Evolutionary conservation across 1,140 invertebrate genomes (phyloP).

Genomic region (Anoplolepis gracilipes): DNA sequence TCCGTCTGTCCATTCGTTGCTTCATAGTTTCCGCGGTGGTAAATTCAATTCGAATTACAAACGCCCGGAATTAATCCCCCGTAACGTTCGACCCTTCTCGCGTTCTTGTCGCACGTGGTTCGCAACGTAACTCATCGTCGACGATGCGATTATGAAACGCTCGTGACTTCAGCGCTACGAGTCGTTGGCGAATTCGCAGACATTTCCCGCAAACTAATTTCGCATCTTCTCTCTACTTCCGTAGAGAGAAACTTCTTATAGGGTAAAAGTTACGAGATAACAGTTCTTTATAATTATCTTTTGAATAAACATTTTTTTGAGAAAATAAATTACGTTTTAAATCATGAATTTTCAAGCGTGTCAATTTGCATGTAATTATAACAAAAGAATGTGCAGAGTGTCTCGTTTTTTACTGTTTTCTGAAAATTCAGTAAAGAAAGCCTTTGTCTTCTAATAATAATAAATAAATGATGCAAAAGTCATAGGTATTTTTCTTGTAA

Average conservation of each 20-base stretch:
- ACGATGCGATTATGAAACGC: constrained; percentile 28
- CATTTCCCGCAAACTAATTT: constrained; percentile 6
- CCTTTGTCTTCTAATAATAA: not conserved
- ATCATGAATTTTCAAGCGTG: not conserved
- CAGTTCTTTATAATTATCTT: not conserved
- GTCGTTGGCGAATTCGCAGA: not conserved
- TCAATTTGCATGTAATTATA: not conserved
- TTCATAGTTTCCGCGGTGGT: constrained; percentile 67
- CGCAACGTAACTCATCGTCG: not conserved
- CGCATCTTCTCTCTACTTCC: not conserved
- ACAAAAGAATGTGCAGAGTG: not conserved
- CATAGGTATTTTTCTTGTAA: not conserved
- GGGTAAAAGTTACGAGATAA: not conserved
- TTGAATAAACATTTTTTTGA: not conserved
- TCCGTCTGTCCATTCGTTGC: constrained; percentile 61
- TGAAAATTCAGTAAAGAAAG: not conserved
- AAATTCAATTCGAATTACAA: constrained; percentile 83
- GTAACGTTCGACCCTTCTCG: constrained; percentile 23
- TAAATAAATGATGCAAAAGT: not conserved
- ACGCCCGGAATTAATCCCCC: constrained; percentile 71
- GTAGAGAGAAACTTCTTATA: not conserved
- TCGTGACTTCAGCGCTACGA: constrained; percentile 5
- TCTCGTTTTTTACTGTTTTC: not conserved
- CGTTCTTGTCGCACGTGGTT: not conserved
- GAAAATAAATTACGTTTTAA: not conserved